Evolutionary conservation across 37 sponge, comb jelly and placozoan genomes (phyloP).

Genomic region (Crambe crambe): DNA sequence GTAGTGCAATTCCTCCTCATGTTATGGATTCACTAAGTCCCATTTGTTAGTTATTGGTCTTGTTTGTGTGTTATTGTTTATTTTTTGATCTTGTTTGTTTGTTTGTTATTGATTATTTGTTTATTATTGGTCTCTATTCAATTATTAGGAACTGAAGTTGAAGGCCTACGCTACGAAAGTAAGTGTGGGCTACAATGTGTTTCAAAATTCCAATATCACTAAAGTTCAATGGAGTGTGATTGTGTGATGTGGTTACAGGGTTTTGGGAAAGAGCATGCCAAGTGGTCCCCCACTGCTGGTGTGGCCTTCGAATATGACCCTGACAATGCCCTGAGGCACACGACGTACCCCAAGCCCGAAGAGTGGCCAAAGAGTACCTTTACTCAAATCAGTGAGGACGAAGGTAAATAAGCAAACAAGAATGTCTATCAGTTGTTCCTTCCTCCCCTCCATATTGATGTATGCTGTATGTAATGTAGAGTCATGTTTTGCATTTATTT

Average conservation of each 20-base stretch:
- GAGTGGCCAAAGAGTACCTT: conserved; percentile 99
- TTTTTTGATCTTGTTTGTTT: no score
- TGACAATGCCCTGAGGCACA: conserved; percentile 97
- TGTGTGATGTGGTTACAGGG: conserved; percentile 57
- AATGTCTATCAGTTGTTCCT: neutral
- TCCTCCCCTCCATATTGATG: no score
- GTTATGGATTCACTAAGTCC: no score
- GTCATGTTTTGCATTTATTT: neutral
- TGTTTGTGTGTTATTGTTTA: neutral
- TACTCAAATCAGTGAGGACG: conserved; percentile 82
- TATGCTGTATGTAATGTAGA: neutral
- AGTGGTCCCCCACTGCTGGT: conserved; percentile 96
- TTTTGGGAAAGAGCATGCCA: conserved; percentile 98
- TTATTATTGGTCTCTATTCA: no score
- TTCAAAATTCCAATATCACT: no score
- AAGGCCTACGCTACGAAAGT: conserved; percentile 90
- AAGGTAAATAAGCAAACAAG: conserved; percentile 27
- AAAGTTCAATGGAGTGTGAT: neutral
- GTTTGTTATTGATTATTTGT: no score
- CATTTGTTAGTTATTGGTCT: neutral
- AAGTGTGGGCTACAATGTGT: no score
- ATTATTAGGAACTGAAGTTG: conserved; percentile 83
- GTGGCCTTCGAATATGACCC: conserved; percentile 99
- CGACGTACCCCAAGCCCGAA: conserved; percentile 95
- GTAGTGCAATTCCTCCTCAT: no score